Base-by-base conservation (phyloP, 2,797 vertebrate species). In the Pipistrellus pygmaeus region DNA sequence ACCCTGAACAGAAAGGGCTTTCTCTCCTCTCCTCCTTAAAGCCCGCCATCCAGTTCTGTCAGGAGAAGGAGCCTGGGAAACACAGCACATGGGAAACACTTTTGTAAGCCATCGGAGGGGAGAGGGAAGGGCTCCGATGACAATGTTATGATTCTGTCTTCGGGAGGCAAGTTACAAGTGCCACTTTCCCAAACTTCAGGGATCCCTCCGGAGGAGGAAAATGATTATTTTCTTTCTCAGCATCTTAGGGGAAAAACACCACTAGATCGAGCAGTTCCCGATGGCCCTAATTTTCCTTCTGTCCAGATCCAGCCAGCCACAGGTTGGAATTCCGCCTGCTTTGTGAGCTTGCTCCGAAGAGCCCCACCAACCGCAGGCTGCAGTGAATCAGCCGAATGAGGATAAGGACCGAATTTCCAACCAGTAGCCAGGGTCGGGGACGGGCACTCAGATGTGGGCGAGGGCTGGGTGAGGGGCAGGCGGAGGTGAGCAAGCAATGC, bases 1-100 rank as follows among this genome's bases (percentile, higher is more conserved):
- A 98, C 98, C 98, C 96, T 0, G 93, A 98, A 98, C 90, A 97
- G 95, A 95, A 89, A 97, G 53, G 0, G 93, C 95, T 97, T 98
- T 98, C 98, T 97, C 94, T 97, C 96, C 85, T 91, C 91, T 97
- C 55, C 90, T 97, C 95, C 96, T 97, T 96, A 94, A 94, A 90
- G 96, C 72, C 72, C 38, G 46, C 77, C 55, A 48, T 57, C 68
- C 78, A 96, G 92, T 96, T 97, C 97, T 94, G 57, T 78, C 93
- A 97, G 94, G 92, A 97, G 92, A 97, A 98, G 96, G 85, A 93
- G 96, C 96, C 51, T 95, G 95, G 90, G 90, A 97, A 97, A 64
- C 85, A 96, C 90, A 97, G 93, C 94, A 92, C 93, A 91, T 0
- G 10, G n/a, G n/a, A n/a, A n/a, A n/a, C n/a, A n/a, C 87, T 18